A percentile compares a stretch with the other conserved stretches of the same genome.
Evolutionary conservation across 2,888 invertebrate species (phyloP).

Genomic region (Pomacea canaliculata): DNA sequence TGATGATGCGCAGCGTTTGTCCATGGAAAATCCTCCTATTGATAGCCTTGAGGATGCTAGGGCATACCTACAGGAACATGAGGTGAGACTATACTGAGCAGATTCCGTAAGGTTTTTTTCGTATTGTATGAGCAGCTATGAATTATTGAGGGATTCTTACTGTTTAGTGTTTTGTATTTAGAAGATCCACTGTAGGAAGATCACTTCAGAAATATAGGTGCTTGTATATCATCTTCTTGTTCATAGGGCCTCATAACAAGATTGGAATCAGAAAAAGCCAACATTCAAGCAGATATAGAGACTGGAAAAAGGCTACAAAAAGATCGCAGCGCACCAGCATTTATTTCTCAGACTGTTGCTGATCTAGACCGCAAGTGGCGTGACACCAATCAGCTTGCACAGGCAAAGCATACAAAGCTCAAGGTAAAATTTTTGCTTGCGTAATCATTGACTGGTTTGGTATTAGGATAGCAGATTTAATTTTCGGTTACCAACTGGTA

Average conservation of each 20-base stretch:
- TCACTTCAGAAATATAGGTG: no score
- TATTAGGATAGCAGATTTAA: not conserved
- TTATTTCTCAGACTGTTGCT: slow-evolving; percentile 86
- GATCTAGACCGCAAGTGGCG: slow-evolving; percentile 91
- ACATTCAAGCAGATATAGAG: slow-evolving; percentile 85
- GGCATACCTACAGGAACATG: slow-evolving; percentile 61
- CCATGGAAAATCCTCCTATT: slow-evolving; percentile 57
- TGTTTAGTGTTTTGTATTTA: no score
- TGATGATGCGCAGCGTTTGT: slow-evolving; percentile 56
- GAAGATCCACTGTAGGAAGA: no score
- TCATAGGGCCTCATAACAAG: slow-evolving; percentile 45
- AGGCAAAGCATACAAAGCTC: slow-evolving; percentile 84
- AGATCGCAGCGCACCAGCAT: slow-evolving; percentile 87
- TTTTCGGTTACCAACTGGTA: not conserved
- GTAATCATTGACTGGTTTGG: no score
- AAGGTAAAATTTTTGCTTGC: slow-evolving; percentile 64
- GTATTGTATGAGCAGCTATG: not conserved
- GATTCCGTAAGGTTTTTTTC: not conserved
- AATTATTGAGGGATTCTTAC: no score
- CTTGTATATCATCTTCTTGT: not conserved
- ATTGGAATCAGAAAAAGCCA: slow-evolving; percentile 55
- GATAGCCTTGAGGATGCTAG: slow-evolving; percentile 62
- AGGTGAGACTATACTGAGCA: slow-evolving; percentile 41
- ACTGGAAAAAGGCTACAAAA: slow-evolving; percentile 89
- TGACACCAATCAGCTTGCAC: slow-evolving; percentile 86